phyloP scores from a whole-genome alignment of 2,113 vertebrate species.

The Xiphias gladius region DNA sequence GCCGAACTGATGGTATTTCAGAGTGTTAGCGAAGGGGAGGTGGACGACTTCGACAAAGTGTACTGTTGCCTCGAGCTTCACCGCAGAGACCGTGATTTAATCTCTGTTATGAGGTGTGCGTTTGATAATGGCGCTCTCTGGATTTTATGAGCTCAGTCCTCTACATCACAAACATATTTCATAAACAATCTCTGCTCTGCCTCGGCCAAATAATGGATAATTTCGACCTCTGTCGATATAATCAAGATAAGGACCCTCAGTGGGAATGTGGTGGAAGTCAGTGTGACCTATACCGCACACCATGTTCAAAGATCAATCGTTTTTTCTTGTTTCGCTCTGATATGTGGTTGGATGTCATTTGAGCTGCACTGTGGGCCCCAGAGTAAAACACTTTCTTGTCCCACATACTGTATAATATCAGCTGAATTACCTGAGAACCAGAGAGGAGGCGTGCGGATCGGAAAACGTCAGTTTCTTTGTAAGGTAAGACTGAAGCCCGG shows the following conservation, averaged over 20 bases:
- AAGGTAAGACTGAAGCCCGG: neutral
- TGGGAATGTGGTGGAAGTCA: constrained; percentile 31
- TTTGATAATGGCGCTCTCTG: constrained; percentile 17
- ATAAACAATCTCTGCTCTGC: constrained; percentile 32
- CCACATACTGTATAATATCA: neutral
- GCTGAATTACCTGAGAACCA: constrained; percentile 18
- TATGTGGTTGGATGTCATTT: constrained; percentile 16
- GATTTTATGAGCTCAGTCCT: constrained; percentile 44
- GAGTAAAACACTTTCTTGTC: neutral
- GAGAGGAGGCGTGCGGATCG: constrained; percentile 3
- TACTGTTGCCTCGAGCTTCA: constrained; percentile 5
- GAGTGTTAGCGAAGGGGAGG: neutral
- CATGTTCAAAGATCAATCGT: constrained; percentile 29
- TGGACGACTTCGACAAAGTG: neutral
- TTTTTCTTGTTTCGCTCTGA: constrained; percentile 25
- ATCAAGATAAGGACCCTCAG: constrained; percentile 21
- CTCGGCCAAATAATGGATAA: constrained; percentile 5
- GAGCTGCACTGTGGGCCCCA: neutral
- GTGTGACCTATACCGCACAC: neutral
- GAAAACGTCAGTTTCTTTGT: constrained; percentile 6
- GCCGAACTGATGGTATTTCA: constrained; percentile 1
- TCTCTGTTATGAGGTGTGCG: constrained; percentile 53
- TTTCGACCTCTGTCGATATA: neutral
- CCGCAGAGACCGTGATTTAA: constrained; percentile 43
- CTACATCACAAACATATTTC: constrained; percentile 37